Percentiles rank a stretch among this genome's conserved stretches.
phyloP scores from a whole-genome alignment of 2,113 vertebrate species.

The Colossoma macropomum region DNA sequence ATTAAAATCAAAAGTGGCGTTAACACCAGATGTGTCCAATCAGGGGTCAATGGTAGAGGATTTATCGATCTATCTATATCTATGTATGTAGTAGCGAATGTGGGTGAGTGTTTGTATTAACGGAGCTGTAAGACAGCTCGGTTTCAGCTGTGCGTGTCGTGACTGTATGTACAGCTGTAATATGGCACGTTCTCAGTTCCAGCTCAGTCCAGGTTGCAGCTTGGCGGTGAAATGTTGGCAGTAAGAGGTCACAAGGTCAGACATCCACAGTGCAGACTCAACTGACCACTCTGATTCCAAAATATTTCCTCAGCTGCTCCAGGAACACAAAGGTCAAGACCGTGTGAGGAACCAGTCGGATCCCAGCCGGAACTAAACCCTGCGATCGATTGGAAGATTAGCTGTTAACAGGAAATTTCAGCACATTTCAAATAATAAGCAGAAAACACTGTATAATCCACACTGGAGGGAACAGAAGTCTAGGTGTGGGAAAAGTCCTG shows the following conservation, averaged over 20 bases:
- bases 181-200: not conserved
- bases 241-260: slow-evolving; percentile 23
- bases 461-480: too few relatives aligned
- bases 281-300: slow-evolving; percentile 82
- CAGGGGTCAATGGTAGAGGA: too few relatives aligned
- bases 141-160: not conserved
- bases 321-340: slow-evolving; percentile 90
- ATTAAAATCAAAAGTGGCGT: too few relatives aligned
- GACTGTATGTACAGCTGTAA: not conserved
- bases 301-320: slow-evolving; percentile 87
- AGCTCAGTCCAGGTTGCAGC: not conserved
- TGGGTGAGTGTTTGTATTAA: not conserved
- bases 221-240: not conserved
- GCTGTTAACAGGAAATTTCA: not conserved
- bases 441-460: too few relatives aligned
- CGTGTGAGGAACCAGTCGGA: slow-evolving; percentile 87
- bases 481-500: too few relatives aligned
- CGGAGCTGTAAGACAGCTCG: not conserved
- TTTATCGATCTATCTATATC: too few relatives aligned
- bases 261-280: slow-evolving; percentile 60
- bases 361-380: slow-evolving; percentile 88
- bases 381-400: slow-evolving; percentile 61
- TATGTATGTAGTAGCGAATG: not conserved
- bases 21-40: too few relatives aligned
- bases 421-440: too few relatives aligned